phyloP scores from a whole-genome alignment of 2,113 vertebrate genomes.

The Rallus limicola region DNA sequence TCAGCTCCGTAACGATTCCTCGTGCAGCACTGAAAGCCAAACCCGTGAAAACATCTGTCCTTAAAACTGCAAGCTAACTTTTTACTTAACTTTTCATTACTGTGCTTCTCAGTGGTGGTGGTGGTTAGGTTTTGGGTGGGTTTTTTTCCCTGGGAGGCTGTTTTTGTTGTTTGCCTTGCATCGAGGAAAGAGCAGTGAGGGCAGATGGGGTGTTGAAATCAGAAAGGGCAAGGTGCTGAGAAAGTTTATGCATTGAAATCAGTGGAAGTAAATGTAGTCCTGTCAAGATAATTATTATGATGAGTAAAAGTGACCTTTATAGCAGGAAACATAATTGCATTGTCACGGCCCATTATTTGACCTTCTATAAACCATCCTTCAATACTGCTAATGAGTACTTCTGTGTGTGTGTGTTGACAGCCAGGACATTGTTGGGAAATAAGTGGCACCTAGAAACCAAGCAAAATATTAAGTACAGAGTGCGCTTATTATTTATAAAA shows the following conservation, averaged over 20 bases:
- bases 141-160: not conserved
- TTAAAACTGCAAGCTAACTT: not conserved
- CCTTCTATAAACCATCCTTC: conserved; percentile 51
- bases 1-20: not conserved
- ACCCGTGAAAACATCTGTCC: not conserved
- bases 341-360: conserved; percentile 64
- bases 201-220: not conserved
- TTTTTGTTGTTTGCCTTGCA: not conserved
- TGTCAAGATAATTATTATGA: conserved; percentile 61
- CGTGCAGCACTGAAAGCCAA: accelerated
- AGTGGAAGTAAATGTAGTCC: not conserved
- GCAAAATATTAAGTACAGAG: not conserved
- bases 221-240: not conserved
- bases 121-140: too few species aligned
- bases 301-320: conserved; percentile 65
- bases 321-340: conserved; percentile 54
- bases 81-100: not conserved
- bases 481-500: not conserved
- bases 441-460: not conserved
- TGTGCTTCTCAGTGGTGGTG: not conserved
- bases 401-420: not conserved
- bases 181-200: not conserved
- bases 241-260: not conserved
- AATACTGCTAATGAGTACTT: conserved; percentile 40
- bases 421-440: not conserved